Evolutionary conservation across 2,888 invertebrate species (phyloP).

Genomic region (Morpho helenor): DNA sequence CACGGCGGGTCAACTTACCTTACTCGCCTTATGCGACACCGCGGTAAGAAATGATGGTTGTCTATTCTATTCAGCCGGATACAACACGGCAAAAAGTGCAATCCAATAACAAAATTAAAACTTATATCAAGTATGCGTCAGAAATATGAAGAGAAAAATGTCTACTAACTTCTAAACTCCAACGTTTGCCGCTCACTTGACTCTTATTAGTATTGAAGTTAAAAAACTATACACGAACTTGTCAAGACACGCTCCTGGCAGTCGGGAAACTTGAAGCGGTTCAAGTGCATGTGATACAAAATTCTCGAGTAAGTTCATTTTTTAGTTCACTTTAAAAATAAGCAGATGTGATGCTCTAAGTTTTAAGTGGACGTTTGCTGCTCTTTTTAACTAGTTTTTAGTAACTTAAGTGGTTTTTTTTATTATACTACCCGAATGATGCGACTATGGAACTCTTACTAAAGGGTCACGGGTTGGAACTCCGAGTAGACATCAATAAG

Average conservation of each 20-base stretch:
- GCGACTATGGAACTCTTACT: no score
- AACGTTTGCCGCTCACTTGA: slow-evolving; percentile 3
- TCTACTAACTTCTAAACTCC: background rate
- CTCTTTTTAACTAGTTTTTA: no score
- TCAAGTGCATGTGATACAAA: slow-evolving; percentile 4
- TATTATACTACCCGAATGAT: no score
- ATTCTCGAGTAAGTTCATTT: slow-evolving; percentile 1
- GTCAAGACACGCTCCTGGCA: slow-evolving; percentile 5
- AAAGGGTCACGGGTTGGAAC: no score
- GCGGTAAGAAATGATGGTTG: no score
- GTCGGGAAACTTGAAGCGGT: slow-evolving; percentile 6
- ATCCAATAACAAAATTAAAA: no score
- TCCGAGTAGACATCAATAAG: no score
- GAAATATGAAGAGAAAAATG: background rate
- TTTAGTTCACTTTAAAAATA: slow-evolving; percentile 2
- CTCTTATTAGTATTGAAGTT: slow-evolving; percentile 5
- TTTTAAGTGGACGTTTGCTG: background rate
- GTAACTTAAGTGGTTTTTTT: no score
- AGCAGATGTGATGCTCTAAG: background rate
- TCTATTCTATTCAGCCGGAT: no score
- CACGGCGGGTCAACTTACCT: no score
- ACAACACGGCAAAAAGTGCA: no score
- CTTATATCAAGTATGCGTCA: background rate
- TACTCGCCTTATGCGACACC: no score
- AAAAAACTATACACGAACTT: slow-evolving; percentile 5